phyloP scores from a whole-genome alignment of 2,113 vertebrate species.

The Chamaetylas fuelleborni region DNA sequence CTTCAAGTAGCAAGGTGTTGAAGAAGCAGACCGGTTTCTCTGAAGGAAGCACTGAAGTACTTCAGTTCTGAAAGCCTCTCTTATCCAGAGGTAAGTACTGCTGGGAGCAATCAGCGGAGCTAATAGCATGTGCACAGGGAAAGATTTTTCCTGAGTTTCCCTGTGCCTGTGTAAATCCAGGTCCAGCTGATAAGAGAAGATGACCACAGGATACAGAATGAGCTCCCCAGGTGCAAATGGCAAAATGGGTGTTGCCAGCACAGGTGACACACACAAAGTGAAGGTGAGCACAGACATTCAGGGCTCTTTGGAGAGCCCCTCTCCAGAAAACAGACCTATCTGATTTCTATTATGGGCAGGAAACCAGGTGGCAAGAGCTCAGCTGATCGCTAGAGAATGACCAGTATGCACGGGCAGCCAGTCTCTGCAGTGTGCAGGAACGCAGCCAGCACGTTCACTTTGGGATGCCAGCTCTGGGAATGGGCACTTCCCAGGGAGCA shows the following conservation, averaged over 20 bases:
- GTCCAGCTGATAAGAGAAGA: background rate
- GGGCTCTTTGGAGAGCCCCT: background rate
- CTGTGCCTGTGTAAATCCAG: background rate
- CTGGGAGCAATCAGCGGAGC: constrained; percentile 22
- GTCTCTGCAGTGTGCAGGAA: background rate
- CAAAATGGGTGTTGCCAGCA: background rate
- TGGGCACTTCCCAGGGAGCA: background rate
- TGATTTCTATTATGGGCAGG: background rate
- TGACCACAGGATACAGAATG: background rate
- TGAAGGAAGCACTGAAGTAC: constrained; percentile 38
- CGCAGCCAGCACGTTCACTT: background rate
- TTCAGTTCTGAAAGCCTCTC: constrained; percentile 45
- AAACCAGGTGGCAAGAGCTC: background rate
- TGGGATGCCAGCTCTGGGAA: background rate
- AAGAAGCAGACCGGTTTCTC: background rate
- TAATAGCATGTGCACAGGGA: background rate
- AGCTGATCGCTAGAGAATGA: background rate
- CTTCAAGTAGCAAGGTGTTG: constrained; percentile 18
- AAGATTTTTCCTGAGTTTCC: background rate
- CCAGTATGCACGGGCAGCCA: background rate
- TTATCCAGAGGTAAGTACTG: constrained; percentile 10
- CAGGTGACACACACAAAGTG: background rate
- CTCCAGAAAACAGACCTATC: background rate
- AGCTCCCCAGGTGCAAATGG: background rate
- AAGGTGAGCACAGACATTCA: background rate